These are phyloP conservation scores for Drosophila neotestacea DNA, from an alignment of 2,888 invertebrate genomes.

Conservation along the genomic window DNA sequence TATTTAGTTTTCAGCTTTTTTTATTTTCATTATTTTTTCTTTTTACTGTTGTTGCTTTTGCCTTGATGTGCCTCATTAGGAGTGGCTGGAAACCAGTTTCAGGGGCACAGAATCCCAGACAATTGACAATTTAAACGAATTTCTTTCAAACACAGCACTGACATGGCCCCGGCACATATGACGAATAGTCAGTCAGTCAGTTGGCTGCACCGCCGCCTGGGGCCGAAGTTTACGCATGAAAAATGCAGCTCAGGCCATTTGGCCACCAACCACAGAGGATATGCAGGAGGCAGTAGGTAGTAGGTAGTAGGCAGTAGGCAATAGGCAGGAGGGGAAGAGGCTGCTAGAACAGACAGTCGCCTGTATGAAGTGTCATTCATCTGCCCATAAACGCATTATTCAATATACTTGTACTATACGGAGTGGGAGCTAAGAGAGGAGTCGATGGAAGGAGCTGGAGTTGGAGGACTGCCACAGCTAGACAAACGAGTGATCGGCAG, in stretches of 20 bases:
- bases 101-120: slow-evolving; percentile 66
- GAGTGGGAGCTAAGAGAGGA: slow-evolving; percentile 5
- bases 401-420: slow-evolving; percentile 66
- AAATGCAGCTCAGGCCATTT: slow-evolving; percentile 67
- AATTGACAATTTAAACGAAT: slow-evolving; percentile 81
- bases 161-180: slow-evolving; percentile 75
- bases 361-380: slow-evolving; percentile 84
- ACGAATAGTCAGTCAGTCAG: slow-evolving; percentile 69
- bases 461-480: slow-evolving; percentile 62
- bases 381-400: slow-evolving; percentile 84
- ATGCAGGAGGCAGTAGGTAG: slow-evolving; percentile 34
- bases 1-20: slow-evolving; percentile 43
- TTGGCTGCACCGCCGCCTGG: slow-evolving; percentile 35
- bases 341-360: slow-evolving; percentile 66
- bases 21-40: slow-evolving; percentile 23
- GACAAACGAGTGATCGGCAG: slow-evolving; percentile 81
- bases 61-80: slow-evolving; percentile 76
- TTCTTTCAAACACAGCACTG: slow-evolving; percentile 76
- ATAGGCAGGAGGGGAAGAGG: slow-evolving; percentile 6
- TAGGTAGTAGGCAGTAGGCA: slow-evolving; percentile 11
- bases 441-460: slow-evolving; percentile 14
- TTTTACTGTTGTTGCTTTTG: slow-evolving; percentile 21
- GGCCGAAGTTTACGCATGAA: slow-evolving; percentile 76
- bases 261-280: slow-evolving; percentile 60
- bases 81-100: slow-evolving; percentile 75